Evolutionary conservation across 2,113 vertebrate genomes (phyloP), one percentile per base, ranked within the genome.

Genomic region (Alligator mississippiensis): DNA sequence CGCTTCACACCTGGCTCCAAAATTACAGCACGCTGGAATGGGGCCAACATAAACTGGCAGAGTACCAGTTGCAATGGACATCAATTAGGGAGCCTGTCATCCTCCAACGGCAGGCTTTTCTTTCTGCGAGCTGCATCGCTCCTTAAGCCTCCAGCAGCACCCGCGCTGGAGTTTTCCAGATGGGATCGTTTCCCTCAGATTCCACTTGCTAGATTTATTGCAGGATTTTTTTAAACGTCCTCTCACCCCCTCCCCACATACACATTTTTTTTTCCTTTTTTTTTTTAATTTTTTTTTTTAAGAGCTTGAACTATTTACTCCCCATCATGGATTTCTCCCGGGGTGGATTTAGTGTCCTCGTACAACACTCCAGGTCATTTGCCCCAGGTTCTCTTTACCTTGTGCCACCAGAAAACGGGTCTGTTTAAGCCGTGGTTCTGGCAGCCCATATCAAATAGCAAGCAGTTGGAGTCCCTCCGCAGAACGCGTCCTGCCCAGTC

Each of bases 1-100:
- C 74, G 96, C 96, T 98, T 98, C 97, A 97, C 98, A 98, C 98
- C 98, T 98, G 98, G 98, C 97, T 98, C 97, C 98, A 94, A 97
- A 98, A 97, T 98, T 97, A 98, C 97, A 97, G 97, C 96, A 98
- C 92, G 97, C 98, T 98, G 98, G 98, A 97, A 79, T 19, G 88
- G 25, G 77, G 98, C 98, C 98, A 98, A 98, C 86, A 90, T 94
- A 96, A 98, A 97, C 98, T 98, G 98, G 98, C 98, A 98, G 96
- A 84, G 91, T 96, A 98, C 98, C 98, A 98, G 98, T 94, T 97
- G 97, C 97, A 96, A 98, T 97, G 98, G 98, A 98, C 98, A 98
- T 98, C 98, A 98, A 98, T 98, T 98, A 98, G 97, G 96, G 15
- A 97, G 97, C 90, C 96, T 98, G 98, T 98, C 98, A 98, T 97